Base-by-base conservation (phyloP, 2,888 invertebrate genomes). In the Agrochola litura region DNA sequence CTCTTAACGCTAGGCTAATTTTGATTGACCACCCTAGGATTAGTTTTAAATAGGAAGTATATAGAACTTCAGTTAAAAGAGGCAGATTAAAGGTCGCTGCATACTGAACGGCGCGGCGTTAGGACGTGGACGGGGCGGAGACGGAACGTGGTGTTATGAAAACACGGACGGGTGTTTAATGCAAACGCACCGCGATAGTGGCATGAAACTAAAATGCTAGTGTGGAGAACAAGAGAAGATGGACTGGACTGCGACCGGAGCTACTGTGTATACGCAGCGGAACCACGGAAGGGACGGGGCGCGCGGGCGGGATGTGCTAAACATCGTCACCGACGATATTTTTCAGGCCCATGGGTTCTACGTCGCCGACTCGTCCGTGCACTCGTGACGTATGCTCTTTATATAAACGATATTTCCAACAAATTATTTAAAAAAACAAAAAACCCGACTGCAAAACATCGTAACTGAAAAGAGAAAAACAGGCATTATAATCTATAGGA, bases 301-400 rank as follows among this genome's bases (percentile, higher is more conserved):
- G 6, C 52, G 52, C 52, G 19, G 52, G 52, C 52, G 19, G 9
- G 9, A n/a, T 10, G 56, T 56, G 56, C 5, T n/a, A 5, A n/a
- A 12, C 4, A n/a, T 56, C n/a, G 56, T 56, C n/a, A 12, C 56
- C 56, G 56, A n/a, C 10, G n/a, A 56, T 56, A n/a, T n/a, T 56
- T n/a, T 4, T 10, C 1, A 0, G n/a, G 6, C n/a, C 12, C 10
- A 6, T 5, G n/a, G 56, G 12, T 12, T 12, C 12, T n/a, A n/a
- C 54, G 22, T n/a, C 54, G 1, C 54, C 10, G 10, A 10, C n/a
- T 22, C 10, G 10, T 56, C 56, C 10, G 5, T 54, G 22, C n/a
- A 56, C 5, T n/a, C n/a, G 10, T 54, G 22, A 54, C 4, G 54
- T 22, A n/a, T 52, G 19, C 22, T n/a, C 19, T 52, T 52, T 19